Percentiles rank a stretch among this genome's conserved stretches.
Conservation (phyloP, 1,140 invertebrate species). For the Drosophila lowei region DNA sequence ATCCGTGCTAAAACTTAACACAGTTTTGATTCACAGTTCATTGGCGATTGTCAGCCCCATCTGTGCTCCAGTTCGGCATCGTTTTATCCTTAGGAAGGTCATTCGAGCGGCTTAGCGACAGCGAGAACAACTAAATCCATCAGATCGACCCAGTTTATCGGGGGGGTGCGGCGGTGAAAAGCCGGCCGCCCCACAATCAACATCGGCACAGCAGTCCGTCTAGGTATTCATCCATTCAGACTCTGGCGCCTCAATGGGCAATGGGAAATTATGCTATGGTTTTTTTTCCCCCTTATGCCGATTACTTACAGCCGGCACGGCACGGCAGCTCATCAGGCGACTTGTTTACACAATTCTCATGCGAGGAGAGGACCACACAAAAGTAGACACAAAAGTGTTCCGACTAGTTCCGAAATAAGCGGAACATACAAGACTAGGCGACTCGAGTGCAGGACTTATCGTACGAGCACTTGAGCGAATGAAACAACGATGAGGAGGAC, state of each 20-base stretch:
- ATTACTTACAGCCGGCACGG: too few relatives aligned
- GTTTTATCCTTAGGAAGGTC: conserved; percentile 37
- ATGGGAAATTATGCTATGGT: conserved; percentile 27
- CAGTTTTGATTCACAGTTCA: conserved; percentile 18
- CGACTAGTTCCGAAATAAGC: conserved; percentile 36
- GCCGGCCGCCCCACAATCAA: conserved; percentile 34
- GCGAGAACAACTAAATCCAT: conserved; percentile 20
- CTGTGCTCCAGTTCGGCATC: conserved; percentile 8
- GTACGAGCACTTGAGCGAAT: conserved; percentile 36
- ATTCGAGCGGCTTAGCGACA: conserved; percentile 21
- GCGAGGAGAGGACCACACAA: not conserved
- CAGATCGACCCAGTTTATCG: conserved; percentile 38
- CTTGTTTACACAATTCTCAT: conserved; percentile 47
- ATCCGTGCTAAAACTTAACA: conserved; percentile 13
- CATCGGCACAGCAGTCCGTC: conserved; percentile 17
- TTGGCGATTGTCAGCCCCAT: conserved; percentile 15
- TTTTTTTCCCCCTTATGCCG: conserved; percentile 14
- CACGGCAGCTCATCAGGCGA: conserved; percentile 33
- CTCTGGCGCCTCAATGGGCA: not conserved
- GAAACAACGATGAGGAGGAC: conserved; percentile 34
- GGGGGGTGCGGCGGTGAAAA: conserved; percentile 4
- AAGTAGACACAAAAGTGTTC: too few relatives aligned
- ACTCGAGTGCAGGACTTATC: conserved; percentile 27
- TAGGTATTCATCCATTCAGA: conserved; percentile 8
- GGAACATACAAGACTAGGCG: conserved; percentile 15